Conservation (phyloP, 2,113 vertebrate genomes). For the Proteles cristata region DNA sequence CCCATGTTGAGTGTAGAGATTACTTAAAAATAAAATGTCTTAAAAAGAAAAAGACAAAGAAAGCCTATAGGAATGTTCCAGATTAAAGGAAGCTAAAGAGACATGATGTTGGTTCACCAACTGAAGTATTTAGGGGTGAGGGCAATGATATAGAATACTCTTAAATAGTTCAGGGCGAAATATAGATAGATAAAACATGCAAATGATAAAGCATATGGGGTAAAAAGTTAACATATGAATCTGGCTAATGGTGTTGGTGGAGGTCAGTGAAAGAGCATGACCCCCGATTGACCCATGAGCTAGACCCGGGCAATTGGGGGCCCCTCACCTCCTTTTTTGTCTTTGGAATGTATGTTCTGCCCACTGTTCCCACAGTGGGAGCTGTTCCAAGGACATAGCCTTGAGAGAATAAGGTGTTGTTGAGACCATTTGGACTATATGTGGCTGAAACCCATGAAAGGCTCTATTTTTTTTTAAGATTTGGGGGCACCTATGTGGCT, state of each 20-base stretch:
- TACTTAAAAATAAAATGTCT: background rate
- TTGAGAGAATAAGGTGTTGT: background rate
- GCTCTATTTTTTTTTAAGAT: background rate
- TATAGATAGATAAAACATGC: background rate
- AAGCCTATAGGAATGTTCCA: background rate
- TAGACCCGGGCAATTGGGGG: background rate
- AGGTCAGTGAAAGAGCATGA: background rate
- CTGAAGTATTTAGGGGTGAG: background rate
- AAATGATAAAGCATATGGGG: background rate
- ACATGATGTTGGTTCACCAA: background rate
- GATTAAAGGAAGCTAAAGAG: background rate
- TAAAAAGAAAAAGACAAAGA: background rate
- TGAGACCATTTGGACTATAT: background rate
- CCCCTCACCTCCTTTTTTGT: background rate
- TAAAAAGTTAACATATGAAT: slow-evolving; percentile 32
- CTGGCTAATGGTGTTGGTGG: background rate
- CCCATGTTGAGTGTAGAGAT: background rate
- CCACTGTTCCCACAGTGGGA: background rate
- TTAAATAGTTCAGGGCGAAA: slow-evolving; percentile 25
- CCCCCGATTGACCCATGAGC: background rate
- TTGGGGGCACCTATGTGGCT: background rate
- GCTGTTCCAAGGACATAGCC: background rate
- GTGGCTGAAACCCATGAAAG: background rate
- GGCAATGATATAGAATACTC: background rate
- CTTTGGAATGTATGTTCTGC: background rate